Evolutionary conservation across 2,113 vertebrate genomes (phyloP), one percentile per base, ranked within the genome.

Genomic region (Nymphicus hollandicus): DNA sequence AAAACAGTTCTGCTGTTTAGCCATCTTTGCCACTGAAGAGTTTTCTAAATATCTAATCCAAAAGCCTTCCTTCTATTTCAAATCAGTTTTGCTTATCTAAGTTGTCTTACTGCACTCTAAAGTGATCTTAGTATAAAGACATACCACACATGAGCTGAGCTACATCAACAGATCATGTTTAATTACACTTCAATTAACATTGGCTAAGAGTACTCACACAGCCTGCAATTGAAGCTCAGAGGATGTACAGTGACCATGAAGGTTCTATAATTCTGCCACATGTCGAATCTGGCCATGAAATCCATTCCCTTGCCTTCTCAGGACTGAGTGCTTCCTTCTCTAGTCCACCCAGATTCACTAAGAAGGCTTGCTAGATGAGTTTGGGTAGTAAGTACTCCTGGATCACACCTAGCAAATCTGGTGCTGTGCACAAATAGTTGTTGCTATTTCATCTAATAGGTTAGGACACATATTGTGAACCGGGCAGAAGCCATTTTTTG

Each of bases 381-480:
- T 52, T 78, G 4, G 3, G 7, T 23, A 44, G 37, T 27, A 49
- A 83, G 28, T 10, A 33, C 12, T 55, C 23, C 39, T 35, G 25
- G 1, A 49, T 81, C 37, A 55, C 1, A 0, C 33, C 31, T 78
- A 56, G 46, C 7, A 78, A 71, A 91, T 60, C 55, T 39, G 43
- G 16, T 35, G 71, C 22, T 1, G 2, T 0, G 1, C 14, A 37
- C 0, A 0, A 69, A 69, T 16, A 55, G 39, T 11, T 60, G n/a
- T 15, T 88, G 49, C 49, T 77, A n/a, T 41, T 86, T 65, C 64
- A 65, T 9, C 20, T 83, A 66, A 41, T 10, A 44, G 37, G 33
- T 29, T 68, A 66, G 23, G 17, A 29, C 29, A 47, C 17, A 43
- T 23, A 43, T 35, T 44, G 28, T 71, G 73, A 87, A 65, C 22